Conservation (phyloP, 2,797 vertebrate genomes). For the Hydrolagus colliei region DNA sequence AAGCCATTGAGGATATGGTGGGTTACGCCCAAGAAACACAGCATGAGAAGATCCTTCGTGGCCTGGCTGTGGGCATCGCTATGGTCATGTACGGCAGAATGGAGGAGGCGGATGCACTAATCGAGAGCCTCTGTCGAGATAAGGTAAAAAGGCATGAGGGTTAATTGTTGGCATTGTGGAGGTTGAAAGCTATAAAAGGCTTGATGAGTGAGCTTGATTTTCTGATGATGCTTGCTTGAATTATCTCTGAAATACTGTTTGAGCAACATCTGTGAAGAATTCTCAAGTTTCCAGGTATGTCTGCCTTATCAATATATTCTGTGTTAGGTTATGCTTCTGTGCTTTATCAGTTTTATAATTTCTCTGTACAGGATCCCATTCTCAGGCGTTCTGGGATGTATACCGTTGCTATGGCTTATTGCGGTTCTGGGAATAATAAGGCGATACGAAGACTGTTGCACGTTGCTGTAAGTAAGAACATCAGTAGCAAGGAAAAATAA, state of each 20-base stretch:
- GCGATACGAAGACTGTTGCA: constrained; percentile 92
- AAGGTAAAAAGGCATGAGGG: constrained; percentile 60
- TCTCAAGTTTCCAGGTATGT: no score
- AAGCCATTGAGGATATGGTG: constrained; percentile 98
- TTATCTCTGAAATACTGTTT: background rate
- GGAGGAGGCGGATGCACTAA: constrained; percentile 95
- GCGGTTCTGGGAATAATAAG: constrained; percentile 97
- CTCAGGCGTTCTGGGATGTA: constrained; percentile 96
- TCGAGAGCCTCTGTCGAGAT: constrained; percentile 95
- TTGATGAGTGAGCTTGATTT: background rate
- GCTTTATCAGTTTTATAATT: constrained; percentile 1
- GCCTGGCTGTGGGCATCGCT: constrained; percentile 90
- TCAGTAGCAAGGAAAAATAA: no score
- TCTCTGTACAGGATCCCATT: constrained; percentile 70
- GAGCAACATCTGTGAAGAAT: background rate
- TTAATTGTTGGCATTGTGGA: background rate
- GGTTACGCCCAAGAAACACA: constrained; percentile 96
- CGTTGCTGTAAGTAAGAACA: constrained; percentile 78
- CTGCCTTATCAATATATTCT: background rate
- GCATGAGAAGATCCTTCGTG: constrained; percentile 93
- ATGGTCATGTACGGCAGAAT: constrained; percentile 96
- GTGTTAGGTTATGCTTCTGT: background rate
- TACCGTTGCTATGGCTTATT: constrained; percentile 97
- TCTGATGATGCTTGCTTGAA: background rate
- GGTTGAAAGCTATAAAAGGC: background rate